Evolutionary conservation across 2,797 vertebrate genomes (phyloP).

Genomic region (Iguana delicatissima): DNA sequence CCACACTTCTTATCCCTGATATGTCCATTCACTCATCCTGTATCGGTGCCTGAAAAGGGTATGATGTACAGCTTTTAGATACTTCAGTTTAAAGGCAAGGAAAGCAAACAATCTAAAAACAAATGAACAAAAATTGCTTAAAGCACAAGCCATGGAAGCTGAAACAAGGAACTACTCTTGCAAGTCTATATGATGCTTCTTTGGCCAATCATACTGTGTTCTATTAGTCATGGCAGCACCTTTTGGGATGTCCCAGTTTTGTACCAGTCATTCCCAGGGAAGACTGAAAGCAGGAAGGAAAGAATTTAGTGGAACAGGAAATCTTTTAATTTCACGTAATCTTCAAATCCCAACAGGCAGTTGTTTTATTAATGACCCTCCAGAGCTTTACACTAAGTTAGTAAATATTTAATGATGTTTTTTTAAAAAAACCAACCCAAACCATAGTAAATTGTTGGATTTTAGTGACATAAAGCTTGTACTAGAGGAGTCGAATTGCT

Average conservation of each 20-base stretch:
- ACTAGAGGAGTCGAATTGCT: constrained; percentile 59
- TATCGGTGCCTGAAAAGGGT: not conserved
- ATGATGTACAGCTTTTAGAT: not conserved
- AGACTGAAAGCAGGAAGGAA: not conserved
- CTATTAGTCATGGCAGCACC: not conserved
- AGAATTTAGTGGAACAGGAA: constrained; percentile 46
- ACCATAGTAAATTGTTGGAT: constrained; percentile 20
- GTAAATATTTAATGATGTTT: constrained; percentile 66
- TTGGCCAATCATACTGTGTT: not conserved
- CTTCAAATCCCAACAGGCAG: constrained; percentile 47
- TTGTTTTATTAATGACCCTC: constrained; percentile 56
- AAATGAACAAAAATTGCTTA: not conserved
- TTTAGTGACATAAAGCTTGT: constrained; percentile 61
- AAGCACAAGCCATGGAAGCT: not conserved
- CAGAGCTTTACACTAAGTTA: constrained; percentile 45
- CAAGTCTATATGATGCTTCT: not conserved
- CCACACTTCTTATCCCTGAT: not conserved
- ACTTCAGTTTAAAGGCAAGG: not conserved
- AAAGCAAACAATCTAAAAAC: no score
- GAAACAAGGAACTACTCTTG: not conserved
- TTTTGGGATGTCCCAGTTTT: not conserved
- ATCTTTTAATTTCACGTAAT: constrained; percentile 55
- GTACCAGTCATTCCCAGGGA: not conserved
- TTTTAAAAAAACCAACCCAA: constrained; percentile 34
- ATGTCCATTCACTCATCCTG: not conserved